Conservation (phyloP, 1,140 invertebrate species). For the Drosophila simulans region DNA sequence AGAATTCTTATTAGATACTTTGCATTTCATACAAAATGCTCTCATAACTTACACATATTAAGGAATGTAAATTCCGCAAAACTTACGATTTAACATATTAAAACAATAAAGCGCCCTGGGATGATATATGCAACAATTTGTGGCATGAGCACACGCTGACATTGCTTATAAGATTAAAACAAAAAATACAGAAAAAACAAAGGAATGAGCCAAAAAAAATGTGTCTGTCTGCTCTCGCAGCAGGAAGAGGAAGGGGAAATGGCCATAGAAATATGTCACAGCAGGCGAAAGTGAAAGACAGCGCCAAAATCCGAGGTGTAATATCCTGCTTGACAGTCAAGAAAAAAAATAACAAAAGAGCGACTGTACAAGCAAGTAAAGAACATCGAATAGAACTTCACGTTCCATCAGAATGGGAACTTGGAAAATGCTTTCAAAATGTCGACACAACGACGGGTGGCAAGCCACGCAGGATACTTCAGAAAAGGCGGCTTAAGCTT, state of each 20-base stretch:
- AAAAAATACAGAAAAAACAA: conserved; percentile 27
- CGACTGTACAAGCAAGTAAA: conserved; percentile 25
- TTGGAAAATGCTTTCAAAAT: conserved; percentile 30
- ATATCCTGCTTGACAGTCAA: conserved; percentile 71
- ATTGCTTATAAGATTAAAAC: conserved; percentile 74
- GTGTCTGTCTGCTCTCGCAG: conserved; percentile 57
- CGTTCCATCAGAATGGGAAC: conserved; percentile 25
- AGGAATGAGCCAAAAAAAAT: conserved; percentile 51
- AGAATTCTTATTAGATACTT: conserved; percentile 2
- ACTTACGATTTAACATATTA: conserved; percentile 68
- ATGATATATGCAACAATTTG: conserved; percentile 57
- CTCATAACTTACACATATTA: conserved; percentile 31
- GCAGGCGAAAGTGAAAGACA: conserved; percentile 78
- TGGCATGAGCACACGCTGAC: conserved; percentile 64
- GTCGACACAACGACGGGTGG: conserved; percentile 48
- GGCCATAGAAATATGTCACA: conserved; percentile 79
- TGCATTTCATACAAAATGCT: not conserved
- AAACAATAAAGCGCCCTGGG: conserved; percentile 61
- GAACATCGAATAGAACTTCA: conserved; percentile 14
- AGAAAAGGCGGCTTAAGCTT: conserved; percentile 45
- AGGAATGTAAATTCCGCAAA: conserved; percentile 30
- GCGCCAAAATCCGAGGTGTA: conserved; percentile 74
- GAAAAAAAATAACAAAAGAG: conserved; percentile 24
- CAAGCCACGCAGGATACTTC: conserved; percentile 15
- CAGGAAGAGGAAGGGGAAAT: conserved; percentile 22